Evolutionary conservation across 2,797 vertebrate species (phyloP), one percentile per base, ranked within the genome.

Genomic region (Acanthurus tractus): DNA sequence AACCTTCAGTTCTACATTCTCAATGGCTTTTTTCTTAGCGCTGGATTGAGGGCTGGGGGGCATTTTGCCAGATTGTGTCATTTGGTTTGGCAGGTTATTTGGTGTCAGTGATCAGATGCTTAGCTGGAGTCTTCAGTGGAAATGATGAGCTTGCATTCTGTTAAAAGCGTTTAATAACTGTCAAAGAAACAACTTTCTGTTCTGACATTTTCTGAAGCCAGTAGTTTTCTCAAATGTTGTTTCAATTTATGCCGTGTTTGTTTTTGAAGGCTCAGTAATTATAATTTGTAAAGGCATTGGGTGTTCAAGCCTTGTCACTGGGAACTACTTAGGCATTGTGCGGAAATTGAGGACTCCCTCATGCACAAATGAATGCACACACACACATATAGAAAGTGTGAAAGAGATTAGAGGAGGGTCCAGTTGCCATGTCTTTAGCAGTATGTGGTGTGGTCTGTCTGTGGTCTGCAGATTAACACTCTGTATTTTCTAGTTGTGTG

Each of bases 61-160:
- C 55, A 53, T 55, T 65, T 65, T 84, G 75, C 88, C 85, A 85
- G 80, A 79, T 79, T 76, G 59, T 88, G 83, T 88, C 76, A 73
- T 82, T 82, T 74, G 71, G 65, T 85, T 83, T 79, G 83, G 70
- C 38, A 4, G 42, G 1, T 76, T 84, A 55, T 80, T 78, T 70
- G 68, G 76, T 79, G 71, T 78, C 73, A 40, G 45, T 50, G 70
- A 81, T 84, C 70, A 75, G 79, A 79, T 63, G 56, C 71, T 78
- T 46, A 65, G 67, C 59, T 71, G 65, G 44, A 75, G 52, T 74
- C 48, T 55, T 82, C 57, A 18, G 64, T 84, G 83, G 72, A 89
- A 86, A 83, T 73, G 62, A 85, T 88, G 82, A 89, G 54, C 54
- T 75, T 69, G 58, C 56, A 44, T 23, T 66, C 50, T 63, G 46